Evolutionary conservation across 2,888 invertebrate species (phyloP).

Genomic region (Troides oblongomaculatus): DNA sequence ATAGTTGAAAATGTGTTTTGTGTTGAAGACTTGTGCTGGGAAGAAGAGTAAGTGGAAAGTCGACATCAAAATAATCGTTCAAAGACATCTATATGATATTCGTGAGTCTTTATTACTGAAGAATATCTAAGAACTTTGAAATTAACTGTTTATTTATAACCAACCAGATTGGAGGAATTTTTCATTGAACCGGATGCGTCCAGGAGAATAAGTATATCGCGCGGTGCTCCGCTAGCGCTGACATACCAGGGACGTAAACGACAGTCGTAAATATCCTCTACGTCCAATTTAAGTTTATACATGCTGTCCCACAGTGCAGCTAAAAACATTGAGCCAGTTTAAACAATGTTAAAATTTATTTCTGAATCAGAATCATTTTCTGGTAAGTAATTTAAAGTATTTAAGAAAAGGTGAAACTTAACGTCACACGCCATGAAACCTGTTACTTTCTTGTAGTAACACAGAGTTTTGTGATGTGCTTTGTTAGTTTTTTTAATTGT

Average conservation of each 20-base stretch:
- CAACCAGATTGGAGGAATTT: slow-evolving; percentile 55
- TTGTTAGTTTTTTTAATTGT: too few relatives aligned
- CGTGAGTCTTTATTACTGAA: background rate
- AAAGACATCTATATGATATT: too few relatives aligned
- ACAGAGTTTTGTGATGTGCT: too few relatives aligned
- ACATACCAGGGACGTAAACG: slow-evolving; percentile 73
- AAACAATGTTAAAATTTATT: background rate
- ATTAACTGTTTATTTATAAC: slow-evolving; percentile 27
- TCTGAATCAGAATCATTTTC: too few relatives aligned
- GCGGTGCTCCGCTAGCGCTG: slow-evolving; percentile 65
- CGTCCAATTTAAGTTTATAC: slow-evolving; percentile 51
- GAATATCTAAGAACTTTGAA: background rate
- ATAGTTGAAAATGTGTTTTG: too few relatives aligned
- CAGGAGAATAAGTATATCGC: slow-evolving; percentile 65
- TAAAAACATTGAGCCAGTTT: slow-evolving; percentile 34
- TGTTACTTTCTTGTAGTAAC: too few relatives aligned
- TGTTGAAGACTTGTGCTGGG: too few relatives aligned
- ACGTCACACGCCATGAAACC: too few relatives aligned
- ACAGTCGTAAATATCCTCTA: slow-evolving; percentile 65
- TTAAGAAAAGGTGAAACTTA: too few relatives aligned
- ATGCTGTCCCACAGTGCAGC: slow-evolving; percentile 67
- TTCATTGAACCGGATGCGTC: slow-evolving; percentile 72
- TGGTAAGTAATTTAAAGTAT: too few relatives aligned
- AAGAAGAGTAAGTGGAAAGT: too few relatives aligned
- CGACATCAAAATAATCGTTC: too few relatives aligned